phyloP scores from a whole-genome alignment of 1,140 invertebrate species.

The Drosophila quadrilineata region DNA sequence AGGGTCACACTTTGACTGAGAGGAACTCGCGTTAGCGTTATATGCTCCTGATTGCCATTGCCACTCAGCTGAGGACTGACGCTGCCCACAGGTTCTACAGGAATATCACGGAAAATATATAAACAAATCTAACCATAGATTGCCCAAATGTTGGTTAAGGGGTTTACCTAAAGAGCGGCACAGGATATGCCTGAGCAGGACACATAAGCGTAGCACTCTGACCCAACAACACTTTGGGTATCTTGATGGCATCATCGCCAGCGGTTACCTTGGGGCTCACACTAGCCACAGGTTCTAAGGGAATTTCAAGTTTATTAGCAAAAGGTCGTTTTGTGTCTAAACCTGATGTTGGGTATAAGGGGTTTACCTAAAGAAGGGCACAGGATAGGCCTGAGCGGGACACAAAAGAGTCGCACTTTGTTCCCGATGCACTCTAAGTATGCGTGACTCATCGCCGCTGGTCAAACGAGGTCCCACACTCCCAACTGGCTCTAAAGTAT shows the following conservation, averaged over 20 bases:
- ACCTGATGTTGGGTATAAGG: slow-evolving; percentile 51
- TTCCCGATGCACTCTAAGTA: slow-evolving; percentile 52
- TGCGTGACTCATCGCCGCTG: slow-evolving; percentile 75
- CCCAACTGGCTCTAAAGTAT: slow-evolving; percentile 85
- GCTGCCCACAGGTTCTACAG: slow-evolving; percentile 85
- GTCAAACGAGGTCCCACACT: slow-evolving; percentile 86
- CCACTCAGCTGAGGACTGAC: slow-evolving; percentile 83
- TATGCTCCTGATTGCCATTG: slow-evolving; percentile 66
- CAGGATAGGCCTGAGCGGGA: slow-evolving; percentile 86
- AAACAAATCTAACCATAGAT: not conserved
- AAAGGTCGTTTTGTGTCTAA: not conserved
- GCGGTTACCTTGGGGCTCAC: slow-evolving; percentile 86
- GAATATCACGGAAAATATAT: not conserved
- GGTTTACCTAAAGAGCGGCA: slow-evolving; percentile 84
- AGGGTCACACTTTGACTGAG: slow-evolving; percentile 82
- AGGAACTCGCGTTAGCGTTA: slow-evolving; percentile 61
- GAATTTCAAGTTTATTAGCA: not conserved
- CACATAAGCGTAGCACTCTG: slow-evolving; percentile 82
- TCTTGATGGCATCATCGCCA: slow-evolving; percentile 82
- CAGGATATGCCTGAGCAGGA: slow-evolving; percentile 84
- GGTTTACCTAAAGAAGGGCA: slow-evolving; percentile 87
- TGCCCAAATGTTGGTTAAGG: slow-evolving; percentile 58
- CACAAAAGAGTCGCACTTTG: slow-evolving; percentile 83
- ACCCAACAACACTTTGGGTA: slow-evolving; percentile 81
- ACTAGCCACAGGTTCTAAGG: slow-evolving; percentile 87